Evolutionary conservation across 2,888 invertebrate genomes (phyloP).

Genomic region (Dioctria rufipes): DNA sequence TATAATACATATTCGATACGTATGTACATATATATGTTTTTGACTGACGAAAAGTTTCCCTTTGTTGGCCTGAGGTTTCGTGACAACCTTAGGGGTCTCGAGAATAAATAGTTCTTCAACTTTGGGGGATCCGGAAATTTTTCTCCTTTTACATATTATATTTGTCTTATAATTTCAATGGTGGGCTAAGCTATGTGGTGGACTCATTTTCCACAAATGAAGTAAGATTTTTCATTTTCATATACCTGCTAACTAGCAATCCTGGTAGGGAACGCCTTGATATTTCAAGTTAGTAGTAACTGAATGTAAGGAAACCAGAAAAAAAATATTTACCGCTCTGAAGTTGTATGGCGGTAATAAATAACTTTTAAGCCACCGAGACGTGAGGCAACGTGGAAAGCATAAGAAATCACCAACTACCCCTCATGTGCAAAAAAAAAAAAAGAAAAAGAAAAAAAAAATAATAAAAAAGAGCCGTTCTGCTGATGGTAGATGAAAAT

Average conservation of each 20-base stretch:
- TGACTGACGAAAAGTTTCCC: conserved; percentile 30
- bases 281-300: background rate
- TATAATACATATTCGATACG: background rate
- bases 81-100: conserved; percentile 22
- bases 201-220: conserved; percentile 21
- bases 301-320: conserved; percentile 19
- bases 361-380: conserved; percentile 53
- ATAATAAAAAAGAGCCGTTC: background rate
- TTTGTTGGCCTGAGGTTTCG: conserved; percentile 21
- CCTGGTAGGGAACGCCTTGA: background rate
- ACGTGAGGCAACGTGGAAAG: conserved; percentile 36
- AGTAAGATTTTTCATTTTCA: conserved; percentile 38
- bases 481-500: conserved; percentile 45
- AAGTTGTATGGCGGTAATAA: conserved; percentile 42
- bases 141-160: conserved; percentile 11
- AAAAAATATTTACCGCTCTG: conserved; percentile 50
- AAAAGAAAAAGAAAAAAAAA: too few relatives aligned
- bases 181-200: background rate
- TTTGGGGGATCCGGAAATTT: background rate
- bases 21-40: background rate
- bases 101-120: background rate
- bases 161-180: conserved; percentile 42
- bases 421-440: background rate
- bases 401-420: conserved; percentile 43
- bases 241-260: background rate